Conservation (phyloP, 2,888 invertebrate species). For the Cylindroiulus punctatus region DNA sequence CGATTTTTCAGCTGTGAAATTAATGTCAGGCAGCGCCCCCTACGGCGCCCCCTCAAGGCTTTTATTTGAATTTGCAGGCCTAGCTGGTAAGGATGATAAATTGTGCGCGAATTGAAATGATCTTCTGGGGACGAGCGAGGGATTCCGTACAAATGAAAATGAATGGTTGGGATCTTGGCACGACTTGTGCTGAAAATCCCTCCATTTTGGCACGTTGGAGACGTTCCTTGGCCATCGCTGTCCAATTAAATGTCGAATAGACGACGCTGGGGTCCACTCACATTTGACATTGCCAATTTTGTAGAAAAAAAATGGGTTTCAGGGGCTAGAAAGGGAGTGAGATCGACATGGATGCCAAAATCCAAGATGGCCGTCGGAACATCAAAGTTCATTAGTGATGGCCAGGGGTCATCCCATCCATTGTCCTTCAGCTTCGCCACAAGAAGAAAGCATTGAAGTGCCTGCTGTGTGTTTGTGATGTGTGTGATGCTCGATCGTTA, state of each 20-base stretch:
- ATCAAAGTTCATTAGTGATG: no score
- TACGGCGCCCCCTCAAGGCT: not conserved
- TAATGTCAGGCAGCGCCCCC: not conserved
- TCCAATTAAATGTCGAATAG: not conserved
- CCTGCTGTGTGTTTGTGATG: constrained; percentile 9
- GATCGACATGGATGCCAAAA: no score
- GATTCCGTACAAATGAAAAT: constrained; percentile 30
- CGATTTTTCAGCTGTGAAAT: not conserved
- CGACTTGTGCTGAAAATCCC: constrained; percentile 17
- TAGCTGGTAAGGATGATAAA: constrained; percentile 35
- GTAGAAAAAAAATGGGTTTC: not conserved
- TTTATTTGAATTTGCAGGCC: constrained; percentile 38
- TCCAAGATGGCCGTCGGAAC: no score
- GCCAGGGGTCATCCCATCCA: not conserved
- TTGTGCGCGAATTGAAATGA: constrained; percentile 28
- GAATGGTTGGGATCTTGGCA: not conserved
- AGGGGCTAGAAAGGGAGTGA: no score
- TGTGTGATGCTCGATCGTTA: not conserved
- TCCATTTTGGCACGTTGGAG: constrained; percentile 7
- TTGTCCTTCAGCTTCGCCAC: not conserved
- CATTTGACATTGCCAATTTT: constrained; percentile 12
- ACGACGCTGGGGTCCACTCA: not conserved
- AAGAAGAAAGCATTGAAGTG: constrained; percentile 9
- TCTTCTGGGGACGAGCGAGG: constrained; percentile 2
- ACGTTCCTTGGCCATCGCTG: not conserved